These are phyloP conservation scores for Meloidogyne exigua DNA, from an alignment of 1,140 invertebrate species.

Conservation along the genomic window DNA sequence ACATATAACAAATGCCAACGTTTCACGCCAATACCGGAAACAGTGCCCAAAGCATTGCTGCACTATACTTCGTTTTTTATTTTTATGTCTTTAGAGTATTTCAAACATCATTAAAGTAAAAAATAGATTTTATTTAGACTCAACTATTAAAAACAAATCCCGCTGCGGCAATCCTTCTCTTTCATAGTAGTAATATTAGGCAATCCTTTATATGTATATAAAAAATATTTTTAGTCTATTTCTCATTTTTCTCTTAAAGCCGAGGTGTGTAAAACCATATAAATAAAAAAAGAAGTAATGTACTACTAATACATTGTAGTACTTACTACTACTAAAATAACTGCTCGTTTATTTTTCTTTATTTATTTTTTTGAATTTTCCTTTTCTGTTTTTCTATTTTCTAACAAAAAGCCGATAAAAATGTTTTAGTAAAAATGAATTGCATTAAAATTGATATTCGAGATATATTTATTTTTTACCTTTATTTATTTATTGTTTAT, in stretches of 20 bases:
- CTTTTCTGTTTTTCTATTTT: background rate
- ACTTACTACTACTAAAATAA: background rate
- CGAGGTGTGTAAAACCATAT: background rate
- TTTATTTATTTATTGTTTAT: background rate
- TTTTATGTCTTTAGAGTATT: conserved; percentile 5
- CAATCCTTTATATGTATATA: background rate
- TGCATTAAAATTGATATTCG: background rate
- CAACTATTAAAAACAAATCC: background rate
- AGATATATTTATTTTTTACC: background rate
- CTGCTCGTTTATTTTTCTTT: background rate
- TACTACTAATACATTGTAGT: no score
- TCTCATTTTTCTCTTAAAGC: background rate
- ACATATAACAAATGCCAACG: background rate
- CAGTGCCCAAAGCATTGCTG: background rate
- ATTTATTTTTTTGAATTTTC: background rate
- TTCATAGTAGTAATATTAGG: background rate
- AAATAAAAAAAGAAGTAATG: background rate
- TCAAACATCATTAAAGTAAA: background rate
- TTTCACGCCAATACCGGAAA: conserved; percentile 4
- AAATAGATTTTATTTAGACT: background rate
- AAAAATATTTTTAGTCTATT: background rate
- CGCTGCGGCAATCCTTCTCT: background rate
- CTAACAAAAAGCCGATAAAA: background rate
- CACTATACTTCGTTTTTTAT: background rate
- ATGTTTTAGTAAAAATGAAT: background rate